Base-by-base conservation (phyloP, 2,888 invertebrate genomes). In the Ophion costatus region DNA sequence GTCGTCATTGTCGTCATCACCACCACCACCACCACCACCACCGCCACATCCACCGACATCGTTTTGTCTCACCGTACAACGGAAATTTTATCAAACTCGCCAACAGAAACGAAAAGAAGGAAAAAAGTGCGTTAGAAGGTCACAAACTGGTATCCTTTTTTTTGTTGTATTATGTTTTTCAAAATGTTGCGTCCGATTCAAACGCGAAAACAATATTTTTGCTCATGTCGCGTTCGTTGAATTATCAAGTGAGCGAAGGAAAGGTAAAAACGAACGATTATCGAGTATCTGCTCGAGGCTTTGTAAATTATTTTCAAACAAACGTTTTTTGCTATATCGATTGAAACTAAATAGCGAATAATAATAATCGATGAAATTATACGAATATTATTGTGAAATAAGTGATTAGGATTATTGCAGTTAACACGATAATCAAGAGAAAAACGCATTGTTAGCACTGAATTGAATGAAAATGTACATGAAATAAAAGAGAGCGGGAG, bases 261-360 rank as follows among this genome's bases (percentile, higher is more conserved):
- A 67, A 51, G 9, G 56, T 38, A 70, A 14, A 64, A 61, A 38
- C 17, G 66, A 66, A 29, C 57, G 38, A 22, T 70, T 56, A 63
- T 42, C 74, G 78, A 64, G 69, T 10, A 73, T 22, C 45, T 29
- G 33, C 59, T n/a, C 67, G 20, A 82, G 76, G 76, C 59, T 83
- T 80, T 85, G 88, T 90, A 90, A 88, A 90, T 89, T 88, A 88
- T 88, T 90, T 86, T 86, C 80, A 86, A 87, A 82, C 76, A 86
- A 88, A 69, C 88, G 87, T 89, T 90, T 90, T 90, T 90, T 90
- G 90, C 90, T 89, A 90, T 90, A 89, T 90, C 90, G 88, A 74
- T 88, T n/a, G n/a, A 64, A 64, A 51, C 66, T 22, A n/a, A 66
- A 80, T 59, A 84, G 71, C 67, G 82, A 84, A 79, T 71, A 73